phyloP scores from a whole-genome alignment of 2,113 vertebrate genomes.

The Paracanthobrama guichenoti region DNA sequence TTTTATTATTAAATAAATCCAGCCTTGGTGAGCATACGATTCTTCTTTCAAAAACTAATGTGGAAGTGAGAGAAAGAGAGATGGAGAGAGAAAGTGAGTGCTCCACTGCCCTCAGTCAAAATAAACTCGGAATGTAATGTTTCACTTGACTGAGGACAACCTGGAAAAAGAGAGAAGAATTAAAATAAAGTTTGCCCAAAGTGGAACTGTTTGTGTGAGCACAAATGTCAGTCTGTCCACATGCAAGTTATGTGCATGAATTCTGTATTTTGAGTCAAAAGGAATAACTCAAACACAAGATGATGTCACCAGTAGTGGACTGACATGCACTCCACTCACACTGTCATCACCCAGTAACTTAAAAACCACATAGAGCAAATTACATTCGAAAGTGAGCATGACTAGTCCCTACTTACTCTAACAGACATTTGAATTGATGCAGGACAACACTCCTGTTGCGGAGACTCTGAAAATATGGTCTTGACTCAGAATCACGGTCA shows the following conservation, averaged over 20 bases:
- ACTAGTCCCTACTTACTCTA: background rate
- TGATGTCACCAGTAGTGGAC: constrained; percentile 18
- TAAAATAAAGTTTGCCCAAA: background rate
- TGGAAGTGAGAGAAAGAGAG: constrained; percentile 27
- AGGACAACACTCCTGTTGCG: background rate
- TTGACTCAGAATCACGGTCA: background rate
- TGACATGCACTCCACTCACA: constrained; percentile 31
- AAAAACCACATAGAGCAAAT: background rate
- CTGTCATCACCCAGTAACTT: constrained; percentile 41
- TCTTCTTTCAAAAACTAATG: background rate
- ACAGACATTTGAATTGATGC: background rate
- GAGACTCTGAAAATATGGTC: background rate
- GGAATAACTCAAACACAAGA: constrained; percentile 14
- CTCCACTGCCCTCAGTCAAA: constrained; percentile 74
- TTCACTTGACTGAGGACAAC: constrained; percentile 54
- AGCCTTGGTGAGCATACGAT: no score
- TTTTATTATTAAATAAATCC: no score
- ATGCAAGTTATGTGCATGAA: background rate
- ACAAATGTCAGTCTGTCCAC: constrained; percentile 15
- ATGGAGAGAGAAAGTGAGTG: constrained; percentile 62
- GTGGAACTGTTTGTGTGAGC: background rate
- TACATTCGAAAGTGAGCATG: background rate
- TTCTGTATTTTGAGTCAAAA: background rate
- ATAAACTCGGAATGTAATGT: constrained; percentile 63
- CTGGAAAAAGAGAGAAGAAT: constrained; percentile 26